Evolutionary conservation across 2,113 vertebrate species (phyloP).

Genomic region (Oreochromis aureus): DNA sequence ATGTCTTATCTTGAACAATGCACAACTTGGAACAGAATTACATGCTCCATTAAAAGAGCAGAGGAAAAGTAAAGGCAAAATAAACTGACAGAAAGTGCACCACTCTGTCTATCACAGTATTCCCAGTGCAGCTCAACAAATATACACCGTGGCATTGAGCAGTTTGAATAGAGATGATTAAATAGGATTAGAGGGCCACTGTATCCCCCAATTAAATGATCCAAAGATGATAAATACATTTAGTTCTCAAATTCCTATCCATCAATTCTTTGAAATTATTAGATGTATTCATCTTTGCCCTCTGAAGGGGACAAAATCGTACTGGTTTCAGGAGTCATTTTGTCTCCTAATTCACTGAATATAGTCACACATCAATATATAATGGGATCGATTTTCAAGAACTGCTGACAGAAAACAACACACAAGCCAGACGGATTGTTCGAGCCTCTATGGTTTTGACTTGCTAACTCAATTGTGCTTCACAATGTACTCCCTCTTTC

Average conservation of each 20-base stretch:
- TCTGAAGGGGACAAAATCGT: background rate
- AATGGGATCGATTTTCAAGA: conserved; percentile 3
- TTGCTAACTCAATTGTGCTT: background rate
- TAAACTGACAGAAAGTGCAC: background rate
- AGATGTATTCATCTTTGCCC: background rate
- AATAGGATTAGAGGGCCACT: background rate
- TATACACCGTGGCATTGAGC: background rate
- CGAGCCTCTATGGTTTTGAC: background rate
- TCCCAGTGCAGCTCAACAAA: conserved; percentile 16
- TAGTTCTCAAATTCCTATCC: background rate
- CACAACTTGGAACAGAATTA: conserved; percentile 37
- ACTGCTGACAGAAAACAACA: background rate
- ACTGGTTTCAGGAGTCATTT: background rate
- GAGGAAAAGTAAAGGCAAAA: background rate
- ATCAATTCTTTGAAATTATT: background rate
- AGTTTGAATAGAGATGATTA: background rate
- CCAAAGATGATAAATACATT: conserved; percentile 9
- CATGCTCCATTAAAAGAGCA: conserved; percentile 25
- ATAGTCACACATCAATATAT: conserved; percentile 17
- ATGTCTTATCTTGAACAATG: conserved; percentile 42
- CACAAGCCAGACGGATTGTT: background rate
- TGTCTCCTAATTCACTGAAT: background rate
- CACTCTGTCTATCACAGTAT: background rate
- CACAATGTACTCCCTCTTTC: background rate
- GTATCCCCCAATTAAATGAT: conserved; percentile 24